Base-by-base conservation (phyloP, 2,888 invertebrate species). In the Atrina japonica region DNA sequence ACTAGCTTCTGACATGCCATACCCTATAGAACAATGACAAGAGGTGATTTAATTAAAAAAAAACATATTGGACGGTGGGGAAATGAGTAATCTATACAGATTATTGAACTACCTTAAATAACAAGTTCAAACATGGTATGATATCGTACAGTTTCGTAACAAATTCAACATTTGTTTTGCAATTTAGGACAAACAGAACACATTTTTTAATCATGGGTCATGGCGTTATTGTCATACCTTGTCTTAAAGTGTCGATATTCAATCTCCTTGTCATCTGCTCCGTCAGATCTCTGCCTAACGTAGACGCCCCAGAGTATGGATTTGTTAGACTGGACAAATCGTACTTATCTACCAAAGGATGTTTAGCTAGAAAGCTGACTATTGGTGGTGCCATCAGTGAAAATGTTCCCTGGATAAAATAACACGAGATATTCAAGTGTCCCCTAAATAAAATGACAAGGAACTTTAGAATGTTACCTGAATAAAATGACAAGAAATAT, bases 301-400 rank as follows among this genome's bases (percentile, higher is more conserved):
- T 94, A 0, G 96, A 96, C 2, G 96, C 96, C 1, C 96, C 96
- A 82, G 94, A 94, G 9, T 93, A 93, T 58, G 96, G 92, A 50
- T 93, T 93, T 83, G 93, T 92, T 3, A 97, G 88, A 16, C 94
- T 94, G 0, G 94, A 93, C 65, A 97, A 90, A 88, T 97, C 94
- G 85, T 94, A 96, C 71, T 94, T 92, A 53, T 93, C 92, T 2
- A 95, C 94, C 61, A 92, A 92, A 0, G 93, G 93, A 87, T 93
- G 92, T 63, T 93, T 92, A 1, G 93, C 93, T 91, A 96, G 92
- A 81, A 95, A 93, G 14, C 96, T 93, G 88, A 96, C 93, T 66
- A 95, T 92, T 23, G 96, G 96, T 6, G 96, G 96, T 9, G 96
- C 96, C 30, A 81, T 66, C 14, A 82, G 63, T 1, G 77, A 71